These are phyloP conservation scores for Fulica atra DNA, from an alignment of 2,113 vertebrate species.

Conservation along the genomic window DNA sequence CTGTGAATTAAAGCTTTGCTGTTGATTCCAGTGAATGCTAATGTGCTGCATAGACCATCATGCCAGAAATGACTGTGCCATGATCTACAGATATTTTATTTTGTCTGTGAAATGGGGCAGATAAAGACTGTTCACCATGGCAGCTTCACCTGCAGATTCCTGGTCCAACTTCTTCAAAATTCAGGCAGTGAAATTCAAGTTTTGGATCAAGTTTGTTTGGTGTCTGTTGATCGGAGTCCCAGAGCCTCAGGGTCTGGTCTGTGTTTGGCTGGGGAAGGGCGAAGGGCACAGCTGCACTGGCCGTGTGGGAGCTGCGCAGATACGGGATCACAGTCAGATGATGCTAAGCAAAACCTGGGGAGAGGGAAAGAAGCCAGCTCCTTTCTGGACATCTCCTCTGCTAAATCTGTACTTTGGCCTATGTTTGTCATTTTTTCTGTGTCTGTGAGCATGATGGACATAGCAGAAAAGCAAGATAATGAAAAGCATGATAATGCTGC, in stretches of 20 bases:
- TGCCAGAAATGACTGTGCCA: not conserved
- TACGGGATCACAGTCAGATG: not conserved
- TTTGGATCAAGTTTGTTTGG: not conserved
- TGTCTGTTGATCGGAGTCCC: not conserved
- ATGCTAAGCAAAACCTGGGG: not conserved
- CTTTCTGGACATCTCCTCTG: not conserved
- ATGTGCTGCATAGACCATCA: not conserved
- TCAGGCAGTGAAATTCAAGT: not conserved
- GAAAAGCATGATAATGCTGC: not conserved
- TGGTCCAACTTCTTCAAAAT: not conserved
- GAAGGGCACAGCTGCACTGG: not conserved
- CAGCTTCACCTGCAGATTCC: not conserved
- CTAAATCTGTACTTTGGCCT: not conserved
- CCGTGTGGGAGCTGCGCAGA: not conserved
- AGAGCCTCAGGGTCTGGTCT: accelerated
- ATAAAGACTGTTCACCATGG: not conserved
- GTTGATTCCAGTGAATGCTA: not conserved
- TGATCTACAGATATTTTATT: not conserved
- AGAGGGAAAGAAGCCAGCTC: not conserved
- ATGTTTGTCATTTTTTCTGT: accelerated
- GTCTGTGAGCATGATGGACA: not conserved
- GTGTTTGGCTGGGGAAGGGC: not conserved
- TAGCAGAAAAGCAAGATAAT: not conserved
- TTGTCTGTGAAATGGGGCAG: not conserved
- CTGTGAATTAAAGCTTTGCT: not conserved